phyloP scores from a whole-genome alignment of 1,140 invertebrate species.

The Sycophila sp. region DNA sequence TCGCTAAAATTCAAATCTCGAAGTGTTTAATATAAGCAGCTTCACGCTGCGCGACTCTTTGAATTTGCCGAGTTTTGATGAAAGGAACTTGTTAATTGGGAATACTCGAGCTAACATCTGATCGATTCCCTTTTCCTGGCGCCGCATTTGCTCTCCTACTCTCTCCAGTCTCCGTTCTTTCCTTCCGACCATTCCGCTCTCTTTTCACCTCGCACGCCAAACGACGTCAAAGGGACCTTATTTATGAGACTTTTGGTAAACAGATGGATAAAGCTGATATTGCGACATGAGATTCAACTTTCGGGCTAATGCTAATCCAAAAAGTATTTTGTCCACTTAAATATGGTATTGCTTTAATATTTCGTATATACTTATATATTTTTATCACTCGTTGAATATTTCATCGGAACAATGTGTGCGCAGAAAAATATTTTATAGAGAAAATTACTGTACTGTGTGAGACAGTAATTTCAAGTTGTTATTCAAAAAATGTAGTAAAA shows the following conservation, averaged over 20 bases:
- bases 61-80: conserved; percentile 20
- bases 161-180: conserved; percentile 27
- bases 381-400: no score
- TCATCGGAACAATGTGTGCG: no score
- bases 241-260: conserved; percentile 67
- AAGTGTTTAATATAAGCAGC: background rate
- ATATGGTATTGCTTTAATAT: conserved; percentile 30
- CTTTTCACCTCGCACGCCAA: conserved; percentile 52
- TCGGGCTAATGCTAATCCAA: conserved; percentile 44
- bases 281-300: conserved; percentile 35
- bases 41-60: background rate
- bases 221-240: conserved; percentile 65
- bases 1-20: no score
- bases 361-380: no score
- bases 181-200: no score
- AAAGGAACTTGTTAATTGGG: conserved; percentile 60
- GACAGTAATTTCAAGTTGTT: no score
- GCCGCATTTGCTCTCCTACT: conserved; percentile 10
- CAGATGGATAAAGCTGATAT: conserved; percentile 68
- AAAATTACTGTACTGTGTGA: no score
- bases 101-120: conserved; percentile 57
- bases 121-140: conserved; percentile 55
- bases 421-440: no score
- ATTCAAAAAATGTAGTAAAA: no score
- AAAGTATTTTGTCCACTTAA: conserved; percentile 30